Evolutionary conservation across 2,888 invertebrate genomes (phyloP), one percentile per base, ranked within the genome.

Genomic region (Neelides folsomi): DNA sequence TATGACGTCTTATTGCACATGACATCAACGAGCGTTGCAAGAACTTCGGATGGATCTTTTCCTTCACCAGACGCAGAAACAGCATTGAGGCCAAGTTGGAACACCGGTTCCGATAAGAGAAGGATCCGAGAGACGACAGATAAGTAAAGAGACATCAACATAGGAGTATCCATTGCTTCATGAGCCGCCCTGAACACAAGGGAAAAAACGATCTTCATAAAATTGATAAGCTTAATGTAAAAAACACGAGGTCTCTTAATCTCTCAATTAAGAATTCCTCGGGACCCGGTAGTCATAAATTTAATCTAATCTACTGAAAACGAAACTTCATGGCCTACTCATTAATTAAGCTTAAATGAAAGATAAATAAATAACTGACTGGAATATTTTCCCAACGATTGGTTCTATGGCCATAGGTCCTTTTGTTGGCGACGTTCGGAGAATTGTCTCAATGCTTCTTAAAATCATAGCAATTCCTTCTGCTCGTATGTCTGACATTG

Each of bases 1-100:
- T 80, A 72, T 38, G 82, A 79, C 79, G 89, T 83, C 70, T 81
- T 82, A 57, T 79, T 78, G 7, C 86, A 76, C 86, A 88, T 90
- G 0, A 82, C 78, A 60, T 81, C 80, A 45, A 89, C 71, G 34
- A 92, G 75, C 65, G 78, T 77, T 46, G 77, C 78, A 47, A 90
- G 71, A 49, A 86, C 79, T 53, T 78, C 76, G 53, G 80, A 78
- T 19, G 72, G 65, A 13, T 60, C 56, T 53, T 65, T 60, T 10
- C 63, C 62, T 45, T 67, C 58, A 5, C 27, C 27, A 13, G 58
- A 55, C 39, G 64, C 60, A 16, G 66, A 65, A 40, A 68, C 63
- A 54, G 64, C 57, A 38, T 62, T 61, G 16, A 61, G 53, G 5
- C 64, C 64, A 38, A 54, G 42, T 50, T 61, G 62, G 69, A 83